Percentiles rank a stretch among this genome's conserved stretches.
These are phyloP conservation scores for Austrolebias charrua DNA, from an alignment of 2,797 vertebrate genomes.

Conservation along the genomic window DNA sequence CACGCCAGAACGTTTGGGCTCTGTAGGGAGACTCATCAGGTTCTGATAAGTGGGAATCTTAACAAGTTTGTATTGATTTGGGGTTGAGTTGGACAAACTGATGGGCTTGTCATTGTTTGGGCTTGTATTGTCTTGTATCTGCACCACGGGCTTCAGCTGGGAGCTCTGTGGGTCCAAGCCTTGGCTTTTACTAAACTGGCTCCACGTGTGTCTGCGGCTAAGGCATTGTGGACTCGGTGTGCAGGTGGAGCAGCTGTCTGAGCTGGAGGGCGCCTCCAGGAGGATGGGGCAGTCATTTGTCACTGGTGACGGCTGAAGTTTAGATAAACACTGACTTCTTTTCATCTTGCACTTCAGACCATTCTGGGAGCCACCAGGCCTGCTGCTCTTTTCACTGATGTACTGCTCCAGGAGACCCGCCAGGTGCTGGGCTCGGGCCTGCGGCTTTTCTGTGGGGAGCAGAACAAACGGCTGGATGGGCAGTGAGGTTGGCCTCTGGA, in stretches of 20 bases:
- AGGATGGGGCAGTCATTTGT: slow-evolving; percentile 83
- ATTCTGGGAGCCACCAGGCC: slow-evolving; percentile 49
- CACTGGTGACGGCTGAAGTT: slow-evolving; percentile 81
- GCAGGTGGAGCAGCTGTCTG: slow-evolving; percentile 87
- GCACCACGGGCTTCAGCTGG: slow-evolving; percentile 23
- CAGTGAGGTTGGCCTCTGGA: slow-evolving; percentile 92
- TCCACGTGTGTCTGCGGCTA: slow-evolving; percentile 45
- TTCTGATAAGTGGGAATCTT: slow-evolving; percentile 60
- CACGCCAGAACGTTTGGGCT: slow-evolving; percentile 67
- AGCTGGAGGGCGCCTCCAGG: slow-evolving; percentile 80
- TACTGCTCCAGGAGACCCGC: slow-evolving; percentile 88
- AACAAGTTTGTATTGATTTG: slow-evolving; percentile 36
- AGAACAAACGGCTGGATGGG: slow-evolving; percentile 95
- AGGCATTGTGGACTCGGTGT: slow-evolving; percentile 75
- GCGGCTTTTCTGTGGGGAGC: slow-evolving; percentile 79
- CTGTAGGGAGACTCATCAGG: slow-evolving; percentile 57
- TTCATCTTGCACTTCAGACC: slow-evolving; percentile 57
- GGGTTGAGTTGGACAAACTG: slow-evolving; percentile 22
- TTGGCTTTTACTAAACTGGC: slow-evolving; percentile 40
- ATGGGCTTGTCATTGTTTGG: slow-evolving; percentile 26
- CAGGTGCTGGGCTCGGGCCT: slow-evolving; percentile 64
- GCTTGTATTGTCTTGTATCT: slow-evolving; percentile 33
- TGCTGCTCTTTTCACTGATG: slow-evolving; percentile 83
- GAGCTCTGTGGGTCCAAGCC: slow-evolving; percentile 9
- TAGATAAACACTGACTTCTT: slow-evolving; percentile 69